A percentile compares a stretch with the other conserved stretches of the same genome.
Conservation (phyloP, 2,113 vertebrate genomes). For the Helogale parvula region DNA sequence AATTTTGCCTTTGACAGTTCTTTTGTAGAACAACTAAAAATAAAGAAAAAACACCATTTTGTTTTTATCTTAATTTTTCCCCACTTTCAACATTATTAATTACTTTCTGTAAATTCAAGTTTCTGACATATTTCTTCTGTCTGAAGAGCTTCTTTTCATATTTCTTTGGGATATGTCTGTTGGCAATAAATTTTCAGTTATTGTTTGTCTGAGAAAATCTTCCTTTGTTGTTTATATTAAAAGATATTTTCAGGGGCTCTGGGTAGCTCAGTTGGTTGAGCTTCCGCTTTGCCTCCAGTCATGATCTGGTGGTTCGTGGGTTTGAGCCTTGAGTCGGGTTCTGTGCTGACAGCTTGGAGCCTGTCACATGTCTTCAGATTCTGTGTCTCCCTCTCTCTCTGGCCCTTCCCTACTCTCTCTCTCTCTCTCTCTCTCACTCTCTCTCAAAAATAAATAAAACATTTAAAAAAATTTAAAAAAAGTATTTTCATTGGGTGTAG, state of each 20-base stretch:
- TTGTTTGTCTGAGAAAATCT: background rate
- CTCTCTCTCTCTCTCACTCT: too few species aligned
- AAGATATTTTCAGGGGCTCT: background rate
- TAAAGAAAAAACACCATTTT: background rate
- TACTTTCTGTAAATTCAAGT: background rate
- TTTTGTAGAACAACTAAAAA: background rate
- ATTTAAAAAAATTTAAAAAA: background rate
- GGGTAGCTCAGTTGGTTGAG: too few species aligned
- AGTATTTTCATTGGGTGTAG: background rate
- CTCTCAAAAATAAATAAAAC: too few species aligned
- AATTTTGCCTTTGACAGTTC: background rate
- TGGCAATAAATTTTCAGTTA: background rate
- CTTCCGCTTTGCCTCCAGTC: too few species aligned
- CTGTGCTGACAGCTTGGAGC: too few species aligned
- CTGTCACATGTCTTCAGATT: too few species aligned
- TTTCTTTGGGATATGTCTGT: background rate
- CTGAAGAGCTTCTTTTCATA: background rate
- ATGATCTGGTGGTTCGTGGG: too few species aligned
- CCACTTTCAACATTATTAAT: background rate
- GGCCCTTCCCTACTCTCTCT: too few species aligned
- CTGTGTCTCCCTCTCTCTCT: too few species aligned
- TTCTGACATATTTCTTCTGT: background rate
- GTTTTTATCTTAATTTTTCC: background rate
- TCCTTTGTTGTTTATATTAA: background rate
- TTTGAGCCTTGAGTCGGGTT: too few species aligned